Conservation (phyloP, 2,888 invertebrate species). For the Acanthosepion esculentum region DNA sequence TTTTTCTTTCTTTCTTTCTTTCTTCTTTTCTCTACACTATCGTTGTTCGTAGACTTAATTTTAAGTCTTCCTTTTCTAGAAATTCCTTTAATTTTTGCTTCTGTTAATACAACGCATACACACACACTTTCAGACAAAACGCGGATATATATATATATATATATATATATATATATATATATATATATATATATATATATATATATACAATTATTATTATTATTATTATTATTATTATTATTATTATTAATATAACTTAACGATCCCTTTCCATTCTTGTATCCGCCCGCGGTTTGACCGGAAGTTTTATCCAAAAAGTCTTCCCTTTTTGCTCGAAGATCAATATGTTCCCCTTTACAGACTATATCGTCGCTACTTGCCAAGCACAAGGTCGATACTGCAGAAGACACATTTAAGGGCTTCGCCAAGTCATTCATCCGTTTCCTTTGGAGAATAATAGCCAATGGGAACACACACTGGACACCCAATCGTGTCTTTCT, state of each 20-base stretch:
- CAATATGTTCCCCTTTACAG: not conserved
- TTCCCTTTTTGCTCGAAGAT: too few species aligned
- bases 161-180: too few species aligned
- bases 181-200: not conserved
- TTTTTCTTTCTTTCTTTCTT: not conserved
- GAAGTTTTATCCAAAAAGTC: conserved; percentile 11
- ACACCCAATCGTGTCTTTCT: not conserved
- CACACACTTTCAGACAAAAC: too few species aligned
- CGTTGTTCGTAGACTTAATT: not conserved
- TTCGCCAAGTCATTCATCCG: not conserved
- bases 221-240: not conserved
- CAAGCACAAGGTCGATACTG: not conserved
- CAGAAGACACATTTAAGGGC: not conserved
- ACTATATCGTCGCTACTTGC: not conserved
- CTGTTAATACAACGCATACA: not conserved
- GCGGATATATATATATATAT: too few species aligned
- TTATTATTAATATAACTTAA: not conserved
- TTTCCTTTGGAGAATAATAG: not conserved
- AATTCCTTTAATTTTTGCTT: not conserved
- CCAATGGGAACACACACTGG: not conserved
- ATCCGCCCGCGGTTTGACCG: not conserved
- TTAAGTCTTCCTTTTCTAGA: not conserved
- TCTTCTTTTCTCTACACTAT: not conserved
- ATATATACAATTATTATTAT: not conserved
- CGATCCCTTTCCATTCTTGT: not conserved